phyloP scores from a whole-genome alignment of 1,140 invertebrate genomes.

The Vollenhovia emeryi region DNA sequence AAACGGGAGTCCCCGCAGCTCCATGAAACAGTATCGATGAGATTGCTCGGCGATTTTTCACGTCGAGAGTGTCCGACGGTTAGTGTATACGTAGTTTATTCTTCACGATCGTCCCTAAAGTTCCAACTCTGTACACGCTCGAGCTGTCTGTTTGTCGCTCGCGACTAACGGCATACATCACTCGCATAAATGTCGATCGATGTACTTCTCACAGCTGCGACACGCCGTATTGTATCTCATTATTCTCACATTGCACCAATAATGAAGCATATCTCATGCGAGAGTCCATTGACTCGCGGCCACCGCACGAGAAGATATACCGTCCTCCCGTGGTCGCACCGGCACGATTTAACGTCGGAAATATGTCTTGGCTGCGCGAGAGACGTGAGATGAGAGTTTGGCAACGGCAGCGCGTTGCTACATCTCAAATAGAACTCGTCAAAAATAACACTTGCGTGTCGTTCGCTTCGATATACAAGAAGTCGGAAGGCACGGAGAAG shows the following conservation, averaged over 20 bases:
- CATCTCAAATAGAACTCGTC: slow-evolving; percentile 75
- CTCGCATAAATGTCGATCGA: slow-evolving; percentile 47
- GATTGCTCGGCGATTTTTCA: background rate
- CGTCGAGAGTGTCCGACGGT: background rate
- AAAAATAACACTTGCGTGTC: slow-evolving; percentile 75
- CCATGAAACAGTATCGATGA: background rate
- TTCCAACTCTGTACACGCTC: slow-evolving; percentile 68
- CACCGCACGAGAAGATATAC: slow-evolving; percentile 50
- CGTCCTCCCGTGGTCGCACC: slow-evolving; percentile 52
- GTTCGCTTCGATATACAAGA: slow-evolving; percentile 14
- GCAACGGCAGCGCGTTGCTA: slow-evolving; percentile 73
- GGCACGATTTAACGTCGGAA: slow-evolving; percentile 75
- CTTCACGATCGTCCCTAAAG: slow-evolving; percentile 71
- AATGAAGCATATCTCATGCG: slow-evolving; percentile 23
- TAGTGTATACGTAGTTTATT: slow-evolving; percentile 7
- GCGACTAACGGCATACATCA: slow-evolving; percentile 49
- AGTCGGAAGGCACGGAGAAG: slow-evolving; percentile 9
- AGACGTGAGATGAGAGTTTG: slow-evolving; percentile 72
- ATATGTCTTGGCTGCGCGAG: slow-evolving; percentile 70
- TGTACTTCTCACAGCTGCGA: slow-evolving; percentile 29
- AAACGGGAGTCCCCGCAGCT: background rate
- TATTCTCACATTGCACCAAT: slow-evolving; percentile 60
- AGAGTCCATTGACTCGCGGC: slow-evolving; percentile 75
- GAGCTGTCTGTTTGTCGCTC: slow-evolving; percentile 53
- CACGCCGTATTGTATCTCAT: slow-evolving; percentile 29